Base-by-base conservation (phyloP, 2,888 invertebrate genomes). In the Asteroscopus sphinx region DNA sequence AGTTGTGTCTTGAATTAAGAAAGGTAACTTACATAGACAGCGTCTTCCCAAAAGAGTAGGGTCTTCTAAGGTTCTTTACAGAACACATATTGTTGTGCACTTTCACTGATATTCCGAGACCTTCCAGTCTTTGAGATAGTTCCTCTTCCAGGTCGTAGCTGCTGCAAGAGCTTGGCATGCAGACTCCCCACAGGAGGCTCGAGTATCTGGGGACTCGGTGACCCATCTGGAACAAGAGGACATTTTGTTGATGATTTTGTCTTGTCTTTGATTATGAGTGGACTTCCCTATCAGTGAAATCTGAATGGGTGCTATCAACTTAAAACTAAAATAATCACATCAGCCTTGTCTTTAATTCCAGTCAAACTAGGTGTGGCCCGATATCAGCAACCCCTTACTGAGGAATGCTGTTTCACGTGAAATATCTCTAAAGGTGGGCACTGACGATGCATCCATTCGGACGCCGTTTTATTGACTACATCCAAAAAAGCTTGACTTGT, bases 121-220 rank as follows among this genome's bases (percentile, higher is more conserved):
- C 81, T 0, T 81, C 65, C 8, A 95, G 82, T 16, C 87, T 83
- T 36, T 83, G 77, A 2, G 90, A 82, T 26, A 95, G 74, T 47
- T 92, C 92, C n/a, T 88, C 88, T 74, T 95, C 93, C 30, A 95
- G 81, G 75, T 95, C 95, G 36, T 82, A 84, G 53, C 93, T 88
- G 74, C 90, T 92, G 81, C 96, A 96, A 0, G 95, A 92, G 51
- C 92, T 90, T 1, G 96, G 95, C 17, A 95, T 90, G 73, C 96
- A 96, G 37, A 95, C 90, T 0, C 95, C 96, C 95, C 95, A 95
- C 15, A 94, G 80, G 5, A 95, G 77, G 67, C 94, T 94, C 8
- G 95, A 95, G 76, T 94, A 95, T 40, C 95, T 89, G 0, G 96
- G 95, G 0, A 95, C 92, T 26, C 95, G 88, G 80, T 96, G 95